A percentile compares a stretch with the other conserved stretches of the same genome.
These are phyloP conservation scores for Laupala kohalensis DNA, from an alignment of 1,140 invertebrate species.

Conservation along the genomic window DNA sequence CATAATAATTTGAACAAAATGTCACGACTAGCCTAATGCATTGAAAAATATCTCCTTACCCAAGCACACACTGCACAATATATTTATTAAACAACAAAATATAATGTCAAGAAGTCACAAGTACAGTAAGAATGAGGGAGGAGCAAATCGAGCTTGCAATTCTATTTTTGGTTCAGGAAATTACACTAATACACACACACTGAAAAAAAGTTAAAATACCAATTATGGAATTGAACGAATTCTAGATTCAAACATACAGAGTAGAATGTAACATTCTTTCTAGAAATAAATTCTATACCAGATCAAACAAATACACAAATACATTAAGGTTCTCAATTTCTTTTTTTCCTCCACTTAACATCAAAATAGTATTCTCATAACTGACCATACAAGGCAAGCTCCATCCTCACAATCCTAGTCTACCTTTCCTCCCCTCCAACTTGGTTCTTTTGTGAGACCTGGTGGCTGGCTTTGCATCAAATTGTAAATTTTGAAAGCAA, in stretches of 20 bases:
- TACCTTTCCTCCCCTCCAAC: not conserved
- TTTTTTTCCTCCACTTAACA: not conserved
- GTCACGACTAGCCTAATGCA: not conserved
- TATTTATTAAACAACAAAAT: not conserved
- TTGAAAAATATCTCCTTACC: not conserved
- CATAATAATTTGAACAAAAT: not conserved
- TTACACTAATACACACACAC: not conserved
- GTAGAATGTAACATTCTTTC: not conserved
- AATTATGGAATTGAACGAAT: not conserved
- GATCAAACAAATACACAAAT: not conserved
- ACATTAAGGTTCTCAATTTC: not conserved
- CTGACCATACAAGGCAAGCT: not conserved
- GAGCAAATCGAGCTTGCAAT: not conserved
- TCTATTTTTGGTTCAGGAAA: not conserved
- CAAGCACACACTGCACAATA: not conserved
- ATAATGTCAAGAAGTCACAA: not conserved
- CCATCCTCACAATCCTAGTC: not conserved
- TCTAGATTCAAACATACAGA: not conserved
- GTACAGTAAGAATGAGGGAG: not conserved
- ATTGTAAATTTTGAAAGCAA: not conserved
- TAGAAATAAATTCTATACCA: not conserved
- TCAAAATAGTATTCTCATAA: not conserved
- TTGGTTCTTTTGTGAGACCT: not conserved
- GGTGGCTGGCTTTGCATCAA: not conserved
- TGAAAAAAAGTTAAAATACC: not conserved